phyloP scores from a whole-genome alignment of 2,113 vertebrate species.

The Phrynosoma platyrhinos region DNA sequence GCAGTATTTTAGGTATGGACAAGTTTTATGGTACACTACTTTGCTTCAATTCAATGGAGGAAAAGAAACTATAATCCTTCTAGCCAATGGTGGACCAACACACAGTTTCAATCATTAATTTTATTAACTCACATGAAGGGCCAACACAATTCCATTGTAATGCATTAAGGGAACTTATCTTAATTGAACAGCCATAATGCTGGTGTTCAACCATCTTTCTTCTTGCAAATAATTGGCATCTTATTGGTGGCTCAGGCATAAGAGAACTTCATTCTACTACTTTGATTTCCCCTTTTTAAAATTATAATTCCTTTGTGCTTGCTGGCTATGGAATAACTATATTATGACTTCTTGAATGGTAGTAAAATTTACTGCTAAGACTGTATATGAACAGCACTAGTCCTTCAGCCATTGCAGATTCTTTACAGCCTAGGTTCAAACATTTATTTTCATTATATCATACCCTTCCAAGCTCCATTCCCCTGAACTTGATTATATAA shows the following conservation, averaged over 20 bases:
- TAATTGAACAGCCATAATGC: slow-evolving; percentile 12
- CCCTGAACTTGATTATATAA: background rate
- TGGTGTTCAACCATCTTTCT: background rate
- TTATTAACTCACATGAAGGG: slow-evolving; percentile 31
- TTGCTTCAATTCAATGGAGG: background rate
- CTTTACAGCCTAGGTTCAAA: background rate
- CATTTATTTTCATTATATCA: slow-evolving; percentile 11
- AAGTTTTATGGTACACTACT: slow-evolving; percentile 11
- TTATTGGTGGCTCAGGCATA: slow-evolving; percentile 2
- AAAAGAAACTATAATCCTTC: background rate
- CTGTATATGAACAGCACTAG: background rate
- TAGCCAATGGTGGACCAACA: background rate
- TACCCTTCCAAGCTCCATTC: background rate
- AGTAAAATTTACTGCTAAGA: background rate
- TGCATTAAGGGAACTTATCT: slow-evolving; percentile 3
- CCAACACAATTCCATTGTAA: background rate
- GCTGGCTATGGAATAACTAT: background rate
- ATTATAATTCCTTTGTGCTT: background rate
- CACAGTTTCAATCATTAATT: slow-evolving; percentile 10
- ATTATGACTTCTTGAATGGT: background rate
- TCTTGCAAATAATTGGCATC: slow-evolving; percentile 10
- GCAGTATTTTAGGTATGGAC: slow-evolving; percentile 15
- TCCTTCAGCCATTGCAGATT: background rate
- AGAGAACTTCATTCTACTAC: slow-evolving; percentile 38
- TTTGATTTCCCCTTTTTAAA: background rate